Evolutionary conservation across 2,113 vertebrate genomes (phyloP).

Genomic region (Donacobius atricapilla): DNA sequence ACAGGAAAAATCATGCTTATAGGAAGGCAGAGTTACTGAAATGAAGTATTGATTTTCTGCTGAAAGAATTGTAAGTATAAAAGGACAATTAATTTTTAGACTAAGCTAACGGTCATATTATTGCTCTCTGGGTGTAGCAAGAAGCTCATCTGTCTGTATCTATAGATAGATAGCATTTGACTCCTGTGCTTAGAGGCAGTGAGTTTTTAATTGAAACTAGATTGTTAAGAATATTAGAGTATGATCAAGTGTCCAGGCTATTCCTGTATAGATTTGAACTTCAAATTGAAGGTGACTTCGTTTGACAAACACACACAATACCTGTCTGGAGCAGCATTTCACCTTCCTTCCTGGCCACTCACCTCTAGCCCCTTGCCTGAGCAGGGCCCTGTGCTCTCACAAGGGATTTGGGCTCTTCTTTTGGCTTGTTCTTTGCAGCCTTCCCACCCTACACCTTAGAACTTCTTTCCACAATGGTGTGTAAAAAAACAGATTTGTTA

Average conservation of each 20-base stretch:
- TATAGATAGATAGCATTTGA: neutral
- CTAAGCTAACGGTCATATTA: neutral
- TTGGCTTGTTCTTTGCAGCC: neutral
- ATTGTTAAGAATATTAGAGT: neutral
- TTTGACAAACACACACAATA: neutral
- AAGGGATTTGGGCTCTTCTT: neutral
- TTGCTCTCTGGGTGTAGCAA: neutral
- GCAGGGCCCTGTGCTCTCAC: neutral
- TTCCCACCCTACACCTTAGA: neutral
- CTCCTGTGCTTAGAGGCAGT: neutral
- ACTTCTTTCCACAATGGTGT: neutral
- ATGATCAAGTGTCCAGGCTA: neutral
- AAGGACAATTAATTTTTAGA: constrained; percentile 46
- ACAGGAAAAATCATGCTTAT: neutral
- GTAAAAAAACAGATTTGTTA: neutral
- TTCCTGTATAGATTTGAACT: constrained; percentile 3
- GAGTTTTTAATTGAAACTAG: neutral
- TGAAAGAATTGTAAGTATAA: constrained; percentile 5
- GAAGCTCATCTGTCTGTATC: neutral
- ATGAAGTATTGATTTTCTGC: constrained; percentile 40
- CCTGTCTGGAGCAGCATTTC: neutral
- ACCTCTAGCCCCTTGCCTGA: neutral
- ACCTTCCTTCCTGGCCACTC: neutral
- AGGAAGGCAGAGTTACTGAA: neutral
- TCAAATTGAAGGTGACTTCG: neutral